These are phyloP conservation scores for Tyrophagus putrescentiae DNA, from an alignment of 1,140 invertebrate genomes.

Conservation along the genomic window DNA sequence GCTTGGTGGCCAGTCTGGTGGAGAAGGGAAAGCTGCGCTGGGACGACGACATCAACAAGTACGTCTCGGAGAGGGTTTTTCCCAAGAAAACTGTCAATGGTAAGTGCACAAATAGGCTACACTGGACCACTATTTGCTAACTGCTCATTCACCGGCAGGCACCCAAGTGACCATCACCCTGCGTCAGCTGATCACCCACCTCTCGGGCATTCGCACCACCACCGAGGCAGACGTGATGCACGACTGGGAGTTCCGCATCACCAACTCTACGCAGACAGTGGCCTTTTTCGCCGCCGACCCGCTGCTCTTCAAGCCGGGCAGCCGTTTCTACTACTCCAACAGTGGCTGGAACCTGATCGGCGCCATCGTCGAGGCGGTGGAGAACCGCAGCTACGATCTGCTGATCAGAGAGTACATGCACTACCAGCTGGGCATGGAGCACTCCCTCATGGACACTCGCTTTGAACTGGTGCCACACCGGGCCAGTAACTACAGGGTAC, in stretches of 20 bases:
- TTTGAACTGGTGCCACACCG: not conserved
- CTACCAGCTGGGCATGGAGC: not conserved
- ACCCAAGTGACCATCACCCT: constrained; percentile 3
- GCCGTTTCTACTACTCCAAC: constrained; percentile 7
- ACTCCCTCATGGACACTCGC: not conserved
- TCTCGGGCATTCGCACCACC: not conserved
- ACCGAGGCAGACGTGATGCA: not conserved
- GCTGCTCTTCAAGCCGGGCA: not conserved
- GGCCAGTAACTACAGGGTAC: too few species aligned
- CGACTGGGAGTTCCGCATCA: constrained; percentile 11
- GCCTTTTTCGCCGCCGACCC: not conserved
- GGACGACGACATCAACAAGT: not conserved
- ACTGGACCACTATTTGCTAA: not conserved
- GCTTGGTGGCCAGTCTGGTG: constrained; percentile 1
- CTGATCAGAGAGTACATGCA: constrained; percentile 4
- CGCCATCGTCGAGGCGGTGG: constrained; percentile 9
- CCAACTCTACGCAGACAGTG: constrained; percentile 4
- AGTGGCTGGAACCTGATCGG: constrained; percentile 13
- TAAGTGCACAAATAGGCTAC: not conserved
- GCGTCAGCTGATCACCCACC: not conserved
- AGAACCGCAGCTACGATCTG: not conserved
- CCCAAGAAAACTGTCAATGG: not conserved
- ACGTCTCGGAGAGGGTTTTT: not conserved
- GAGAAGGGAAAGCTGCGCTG: constrained; percentile 4
- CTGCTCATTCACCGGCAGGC: not conserved